phyloP scores from a whole-genome alignment of 2,113 vertebrate species.

The Bos indicus region DNA sequence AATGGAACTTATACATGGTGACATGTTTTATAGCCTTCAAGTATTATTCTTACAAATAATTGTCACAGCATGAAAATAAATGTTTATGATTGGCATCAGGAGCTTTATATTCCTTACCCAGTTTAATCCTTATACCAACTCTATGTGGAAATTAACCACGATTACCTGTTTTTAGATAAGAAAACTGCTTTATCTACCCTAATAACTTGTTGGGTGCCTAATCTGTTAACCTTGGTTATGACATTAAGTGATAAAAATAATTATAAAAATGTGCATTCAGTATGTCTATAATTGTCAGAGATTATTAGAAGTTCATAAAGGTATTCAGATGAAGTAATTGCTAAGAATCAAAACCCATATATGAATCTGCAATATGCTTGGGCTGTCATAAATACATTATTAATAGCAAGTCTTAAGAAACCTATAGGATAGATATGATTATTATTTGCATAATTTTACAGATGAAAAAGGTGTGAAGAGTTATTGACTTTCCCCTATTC shows the following conservation, averaged over 20 bases:
- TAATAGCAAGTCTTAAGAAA: neutral
- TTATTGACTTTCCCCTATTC: neutral
- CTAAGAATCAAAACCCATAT: neutral
- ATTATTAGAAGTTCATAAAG: neutral
- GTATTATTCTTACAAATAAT: neutral
- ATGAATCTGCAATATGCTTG: neutral
- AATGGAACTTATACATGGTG: neutral
- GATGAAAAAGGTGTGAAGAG: neutral
- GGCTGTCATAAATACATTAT: neutral
- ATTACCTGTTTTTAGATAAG: neutral
- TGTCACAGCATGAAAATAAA: neutral
- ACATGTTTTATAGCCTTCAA: neutral
- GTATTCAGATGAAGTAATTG: neutral
- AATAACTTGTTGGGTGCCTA: neutral
- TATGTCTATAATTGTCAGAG: neutral
- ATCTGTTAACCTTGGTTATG: neutral
- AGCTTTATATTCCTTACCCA: neutral
- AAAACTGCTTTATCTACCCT: neutral
- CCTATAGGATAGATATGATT: neutral
- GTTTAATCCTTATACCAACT: neutral
- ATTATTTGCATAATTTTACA: neutral
- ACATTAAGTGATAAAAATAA: neutral
- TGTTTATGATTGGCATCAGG: neutral
- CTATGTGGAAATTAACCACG: neutral
- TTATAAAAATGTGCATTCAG: neutral